Conservation (phyloP, 2,797 vertebrate species). For the Notoglanidium macrostoma region DNA sequence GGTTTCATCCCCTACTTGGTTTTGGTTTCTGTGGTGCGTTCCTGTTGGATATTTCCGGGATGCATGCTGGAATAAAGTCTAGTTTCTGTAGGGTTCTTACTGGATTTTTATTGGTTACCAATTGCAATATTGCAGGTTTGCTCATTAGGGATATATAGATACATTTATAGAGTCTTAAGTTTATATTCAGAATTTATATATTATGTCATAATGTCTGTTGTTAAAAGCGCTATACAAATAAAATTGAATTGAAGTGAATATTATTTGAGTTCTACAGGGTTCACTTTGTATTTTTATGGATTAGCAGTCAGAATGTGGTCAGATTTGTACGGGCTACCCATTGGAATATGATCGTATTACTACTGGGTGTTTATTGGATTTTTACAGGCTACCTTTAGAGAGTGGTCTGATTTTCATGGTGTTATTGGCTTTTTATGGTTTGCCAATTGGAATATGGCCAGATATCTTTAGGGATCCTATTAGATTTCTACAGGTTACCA, state of each 20-base stretch:
- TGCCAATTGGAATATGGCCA: neutral
- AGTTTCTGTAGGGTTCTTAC: neutral
- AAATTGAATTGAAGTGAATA: neutral
- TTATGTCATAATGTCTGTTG: no score
- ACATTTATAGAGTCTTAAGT: no score
- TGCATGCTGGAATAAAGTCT: neutral
- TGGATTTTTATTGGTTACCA: neutral
- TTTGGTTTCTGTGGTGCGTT: neutral
- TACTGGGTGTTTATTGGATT: neutral
- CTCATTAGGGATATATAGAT: no score
- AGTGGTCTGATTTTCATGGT: neutral
- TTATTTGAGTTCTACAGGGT: neutral
- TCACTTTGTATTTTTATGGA: neutral
- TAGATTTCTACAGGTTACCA: neutral
- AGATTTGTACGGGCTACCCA: neutral
- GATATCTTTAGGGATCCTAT: neutral
- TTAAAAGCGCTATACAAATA: no score
- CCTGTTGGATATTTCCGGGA: neutral
- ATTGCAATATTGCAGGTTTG: neutral
- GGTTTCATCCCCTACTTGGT: neutral
- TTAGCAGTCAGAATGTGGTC: neutral
- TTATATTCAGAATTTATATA: no score
- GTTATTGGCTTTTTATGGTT: neutral
- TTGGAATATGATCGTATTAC: neutral
- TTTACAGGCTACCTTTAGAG: neutral